Conservation (phyloP, 2,888 invertebrate species). For the Pantelozetes paolii region DNA sequence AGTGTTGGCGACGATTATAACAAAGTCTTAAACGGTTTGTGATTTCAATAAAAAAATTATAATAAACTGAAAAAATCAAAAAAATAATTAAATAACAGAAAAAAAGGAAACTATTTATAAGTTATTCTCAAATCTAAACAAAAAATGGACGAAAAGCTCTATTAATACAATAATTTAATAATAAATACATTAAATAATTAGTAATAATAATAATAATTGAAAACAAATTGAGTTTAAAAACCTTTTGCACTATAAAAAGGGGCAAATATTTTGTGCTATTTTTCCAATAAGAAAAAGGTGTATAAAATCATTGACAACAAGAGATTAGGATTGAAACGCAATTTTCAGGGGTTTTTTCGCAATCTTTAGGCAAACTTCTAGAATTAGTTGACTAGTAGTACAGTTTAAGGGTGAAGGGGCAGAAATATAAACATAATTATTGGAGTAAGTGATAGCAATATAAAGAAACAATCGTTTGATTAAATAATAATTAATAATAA, state of each 20-base stretch:
- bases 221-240: conserved; percentile 29
- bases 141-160: neutral
- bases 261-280: neutral
- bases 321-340: no score
- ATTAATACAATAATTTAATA: conserved; percentile 19
- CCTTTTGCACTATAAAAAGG: neutral
- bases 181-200: conserved; percentile 3
- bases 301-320: no score
- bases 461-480: neutral
- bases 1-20: neutral
- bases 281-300: no score
- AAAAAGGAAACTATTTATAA: neutral
- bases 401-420: neutral
- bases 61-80: neutral
- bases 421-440: neutral
- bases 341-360: no score
- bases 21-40: neutral
- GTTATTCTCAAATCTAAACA: conserved; percentile 4
- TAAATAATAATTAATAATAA: neutral
- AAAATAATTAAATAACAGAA: neutral
- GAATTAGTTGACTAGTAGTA: neutral
- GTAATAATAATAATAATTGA: conserved; percentile 20
- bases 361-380: neutral
- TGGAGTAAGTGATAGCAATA: neutral
- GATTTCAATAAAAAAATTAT: neutral